Evolutionary conservation across 2,113 vertebrate genomes (phyloP).

Genomic region (Silurus glanis): DNA sequence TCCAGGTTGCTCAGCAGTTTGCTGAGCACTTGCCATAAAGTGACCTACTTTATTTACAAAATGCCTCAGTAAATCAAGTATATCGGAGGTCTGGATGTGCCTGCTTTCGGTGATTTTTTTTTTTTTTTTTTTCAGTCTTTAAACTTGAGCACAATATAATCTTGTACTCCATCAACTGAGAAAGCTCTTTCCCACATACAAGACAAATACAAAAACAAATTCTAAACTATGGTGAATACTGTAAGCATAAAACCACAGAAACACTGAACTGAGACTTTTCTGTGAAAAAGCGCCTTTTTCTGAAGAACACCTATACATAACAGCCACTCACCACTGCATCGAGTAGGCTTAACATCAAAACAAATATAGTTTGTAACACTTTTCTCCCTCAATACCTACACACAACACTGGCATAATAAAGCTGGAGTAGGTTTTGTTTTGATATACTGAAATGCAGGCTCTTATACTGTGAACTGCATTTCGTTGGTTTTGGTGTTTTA

Average conservation of each 20-base stretch:
- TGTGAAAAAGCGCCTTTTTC: slow-evolving; percentile 22
- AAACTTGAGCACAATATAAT: not conserved
- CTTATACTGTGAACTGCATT: not conserved
- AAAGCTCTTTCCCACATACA: not conserved
- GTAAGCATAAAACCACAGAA: slow-evolving; percentile 34
- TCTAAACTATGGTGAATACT: slow-evolving; percentile 10
- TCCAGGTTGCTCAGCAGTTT: slow-evolving; percentile 30
- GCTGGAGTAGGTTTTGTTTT: slow-evolving; percentile 1
- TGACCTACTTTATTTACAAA: slow-evolving; percentile 20
- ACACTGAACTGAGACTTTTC: slow-evolving; percentile 10
- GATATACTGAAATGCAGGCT: not conserved
- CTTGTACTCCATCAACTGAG: not conserved
- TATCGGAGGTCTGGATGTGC: not conserved
- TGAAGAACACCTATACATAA: not conserved
- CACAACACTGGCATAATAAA: not conserved
- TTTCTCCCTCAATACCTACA: not conserved
- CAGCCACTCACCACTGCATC: not conserved
- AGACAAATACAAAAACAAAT: not conserved
- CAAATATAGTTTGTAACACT: not conserved
- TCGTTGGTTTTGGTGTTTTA: not conserved
- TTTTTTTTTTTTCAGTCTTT: too few species aligned
- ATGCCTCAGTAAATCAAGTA: not conserved
- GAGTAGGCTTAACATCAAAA: slow-evolving; percentile 14
- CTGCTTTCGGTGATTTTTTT: not conserved
- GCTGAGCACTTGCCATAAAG: slow-evolving; percentile 25